A percentile compares a stretch with the other conserved stretches of the same genome.
phyloP scores from a whole-genome alignment of 1,140 invertebrate species.

The Drosophila simulans region DNA sequence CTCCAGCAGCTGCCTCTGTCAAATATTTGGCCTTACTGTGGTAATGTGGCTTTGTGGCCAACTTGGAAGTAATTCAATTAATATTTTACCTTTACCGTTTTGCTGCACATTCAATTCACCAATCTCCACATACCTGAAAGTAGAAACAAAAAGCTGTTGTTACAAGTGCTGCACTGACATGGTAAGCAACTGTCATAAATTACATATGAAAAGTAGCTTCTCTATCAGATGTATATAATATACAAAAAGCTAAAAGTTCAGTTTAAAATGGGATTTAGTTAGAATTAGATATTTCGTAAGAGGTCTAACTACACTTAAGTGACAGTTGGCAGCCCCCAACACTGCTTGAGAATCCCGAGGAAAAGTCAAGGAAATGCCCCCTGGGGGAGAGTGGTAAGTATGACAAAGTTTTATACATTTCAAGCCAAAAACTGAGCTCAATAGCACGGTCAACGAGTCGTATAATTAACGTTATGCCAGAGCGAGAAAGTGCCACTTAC shows the following conservation, averaged over 20 bases:
- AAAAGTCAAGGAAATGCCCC: slow-evolving; percentile 10
- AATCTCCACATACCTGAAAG: slow-evolving; percentile 57
- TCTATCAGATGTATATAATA: background rate
- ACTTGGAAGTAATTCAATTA: slow-evolving; percentile 35
- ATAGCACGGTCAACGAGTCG: slow-evolving; percentile 80
- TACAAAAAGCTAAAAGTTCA: background rate
- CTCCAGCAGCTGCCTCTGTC: slow-evolving; percentile 27
- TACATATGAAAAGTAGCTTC: background rate
- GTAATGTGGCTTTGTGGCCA: slow-evolving; percentile 45
- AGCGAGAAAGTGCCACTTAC: slow-evolving; percentile 42
- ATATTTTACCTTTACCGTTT: slow-evolving; percentile 49
- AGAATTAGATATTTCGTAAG: background rate
- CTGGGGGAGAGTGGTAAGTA: slow-evolving; percentile 41
- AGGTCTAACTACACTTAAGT: background rate
- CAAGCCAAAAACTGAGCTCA: slow-evolving; percentile 56
- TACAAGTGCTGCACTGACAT: slow-evolving; percentile 7
- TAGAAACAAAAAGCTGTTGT: slow-evolving; percentile 17
- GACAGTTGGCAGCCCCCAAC: background rate
- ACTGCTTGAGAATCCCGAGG: background rate
- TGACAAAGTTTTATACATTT: slow-evolving; percentile 76
- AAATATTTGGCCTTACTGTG: slow-evolving; percentile 39
- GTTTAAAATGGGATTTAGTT: background rate
- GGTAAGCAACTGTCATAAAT: background rate
- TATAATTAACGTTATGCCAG: slow-evolving; percentile 73
- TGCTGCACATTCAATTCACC: slow-evolving; percentile 19